Conservation (phyloP, 2,888 invertebrate genomes). For the Torymus aiolomorphi region DNA sequence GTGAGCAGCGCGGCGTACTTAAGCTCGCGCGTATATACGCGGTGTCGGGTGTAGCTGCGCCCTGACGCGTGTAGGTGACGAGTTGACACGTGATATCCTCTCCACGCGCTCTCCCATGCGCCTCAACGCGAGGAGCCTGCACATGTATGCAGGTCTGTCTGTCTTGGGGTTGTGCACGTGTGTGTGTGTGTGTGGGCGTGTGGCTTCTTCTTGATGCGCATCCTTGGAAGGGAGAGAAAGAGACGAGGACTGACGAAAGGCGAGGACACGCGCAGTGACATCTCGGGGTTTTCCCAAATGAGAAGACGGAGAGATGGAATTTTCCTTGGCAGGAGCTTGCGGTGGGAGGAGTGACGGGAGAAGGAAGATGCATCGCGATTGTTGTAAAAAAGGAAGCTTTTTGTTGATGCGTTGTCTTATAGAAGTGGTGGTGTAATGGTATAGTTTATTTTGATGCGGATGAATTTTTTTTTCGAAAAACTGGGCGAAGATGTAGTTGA, state of each 20-base stretch:
- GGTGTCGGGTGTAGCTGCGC: constrained; percentile 19
- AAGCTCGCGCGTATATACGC: not conserved
- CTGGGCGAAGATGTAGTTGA: no score
- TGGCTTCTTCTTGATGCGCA: no score
- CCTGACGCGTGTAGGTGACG: constrained; percentile 34
- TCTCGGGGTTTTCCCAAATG: constrained; percentile 12
- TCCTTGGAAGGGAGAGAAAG: not conserved
- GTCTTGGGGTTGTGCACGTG: no score
- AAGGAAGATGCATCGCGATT: no score
- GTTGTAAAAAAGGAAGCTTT: no score
- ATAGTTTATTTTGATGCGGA: constrained; percentile 13
- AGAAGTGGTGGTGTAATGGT: not conserved
- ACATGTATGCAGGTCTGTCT: no score
- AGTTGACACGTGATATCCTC: constrained; percentile 40
- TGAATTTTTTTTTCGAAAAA: no score
- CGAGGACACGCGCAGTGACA: not conserved
- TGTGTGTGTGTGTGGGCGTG: no score
- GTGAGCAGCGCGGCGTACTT: constrained; percentile 9
- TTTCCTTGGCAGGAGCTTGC: constrained; percentile 3
- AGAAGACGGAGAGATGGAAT: constrained; percentile 2
- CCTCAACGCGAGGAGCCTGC: no score
- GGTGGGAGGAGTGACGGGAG: not conserved
- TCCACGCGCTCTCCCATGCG: constrained; percentile 12
- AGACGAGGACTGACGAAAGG: constrained; percentile 13
- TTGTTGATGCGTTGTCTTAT: no score